Evolutionary conservation across 2,113 vertebrate species (phyloP).

Genomic region (Phyllopteryx taeniolatus): DNA sequence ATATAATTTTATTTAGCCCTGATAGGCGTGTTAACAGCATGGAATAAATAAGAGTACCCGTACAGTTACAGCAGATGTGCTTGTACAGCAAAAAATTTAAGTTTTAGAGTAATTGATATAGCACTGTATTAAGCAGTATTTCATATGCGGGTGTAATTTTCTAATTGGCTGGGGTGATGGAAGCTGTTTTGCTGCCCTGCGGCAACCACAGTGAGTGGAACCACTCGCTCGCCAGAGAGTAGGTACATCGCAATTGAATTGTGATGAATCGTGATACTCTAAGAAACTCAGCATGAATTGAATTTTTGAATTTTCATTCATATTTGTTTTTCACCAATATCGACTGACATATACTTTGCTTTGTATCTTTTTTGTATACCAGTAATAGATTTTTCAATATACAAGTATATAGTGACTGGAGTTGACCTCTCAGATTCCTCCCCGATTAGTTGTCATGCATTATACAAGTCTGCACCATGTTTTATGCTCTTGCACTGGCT

Average conservation of each 20-base stretch:
- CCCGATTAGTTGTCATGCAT: background rate
- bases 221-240: conserved; percentile 23
- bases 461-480: background rate
- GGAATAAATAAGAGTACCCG: conserved; percentile 53
- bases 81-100: conserved; percentile 53
- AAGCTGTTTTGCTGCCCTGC: conserved; percentile 35
- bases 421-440: conserved; percentile 25
- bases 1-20: conserved; percentile 51
- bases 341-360: background rate
- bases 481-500: background rate
- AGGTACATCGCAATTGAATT: background rate
- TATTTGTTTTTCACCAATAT: conserved; percentile 1
- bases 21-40: conserved; percentile 43
- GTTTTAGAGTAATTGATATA: conserved; percentile 70
- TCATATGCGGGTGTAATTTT: conserved; percentile 68
- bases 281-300: conserved; percentile 26
- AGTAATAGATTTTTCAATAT: background rate
- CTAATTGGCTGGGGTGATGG: conserved; percentile 62
- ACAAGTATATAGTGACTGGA: conserved; percentile 3
- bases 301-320: conserved; percentile 21
- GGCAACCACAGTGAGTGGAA: conserved; percentile 23
- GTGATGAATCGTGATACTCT: conserved; percentile 30
- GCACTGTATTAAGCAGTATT: conserved; percentile 51
- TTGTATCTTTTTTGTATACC: conserved; percentile 9
- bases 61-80: conserved; percentile 51